These are phyloP conservation scores for Dendronephthya gigantea DNA, from an alignment of 64 coral and sea anemone genomes.

Conservation along the genomic window DNA sequence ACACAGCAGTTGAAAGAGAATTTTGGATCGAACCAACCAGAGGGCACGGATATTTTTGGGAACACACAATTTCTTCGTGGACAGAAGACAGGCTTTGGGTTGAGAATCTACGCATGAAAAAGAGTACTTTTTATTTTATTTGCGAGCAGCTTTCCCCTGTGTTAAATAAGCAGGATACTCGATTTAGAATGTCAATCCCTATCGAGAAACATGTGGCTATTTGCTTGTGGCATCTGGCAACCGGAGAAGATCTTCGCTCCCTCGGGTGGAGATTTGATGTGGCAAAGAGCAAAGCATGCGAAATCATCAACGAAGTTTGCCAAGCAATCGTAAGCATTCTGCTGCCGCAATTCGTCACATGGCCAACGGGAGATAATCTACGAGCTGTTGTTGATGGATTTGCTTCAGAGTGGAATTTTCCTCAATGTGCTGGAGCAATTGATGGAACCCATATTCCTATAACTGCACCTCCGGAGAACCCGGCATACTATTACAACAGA, in stretches of 20 bases:
- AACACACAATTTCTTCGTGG: background rate
- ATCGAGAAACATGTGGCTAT: slow-evolving; percentile 19
- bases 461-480: background rate
- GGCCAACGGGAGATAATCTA: too few species aligned
- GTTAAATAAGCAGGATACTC: background rate
- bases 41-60: background rate
- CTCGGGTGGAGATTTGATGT: too few species aligned
- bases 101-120: background rate
- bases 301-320: too few species aligned
- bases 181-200: slow-evolving; percentile 6
- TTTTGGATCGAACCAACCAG: background rate
- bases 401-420: background rate
- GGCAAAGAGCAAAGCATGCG: too few species aligned
- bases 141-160: background rate
- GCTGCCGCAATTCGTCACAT: too few species aligned
- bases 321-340: too few species aligned
- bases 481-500: slow-evolving; percentile 17
- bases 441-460: slow-evolving; percentile 9
- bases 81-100: background rate
- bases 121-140: background rate
- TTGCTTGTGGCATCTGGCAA: slow-evolving; percentile 26
- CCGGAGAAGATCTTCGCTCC: too few species aligned
- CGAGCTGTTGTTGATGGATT: too few species aligned
- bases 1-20: background rate
- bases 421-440: background rate